phyloP scores from a whole-genome alignment of 2,888 invertebrate species.

The Apodemia hepburni region DNA sequence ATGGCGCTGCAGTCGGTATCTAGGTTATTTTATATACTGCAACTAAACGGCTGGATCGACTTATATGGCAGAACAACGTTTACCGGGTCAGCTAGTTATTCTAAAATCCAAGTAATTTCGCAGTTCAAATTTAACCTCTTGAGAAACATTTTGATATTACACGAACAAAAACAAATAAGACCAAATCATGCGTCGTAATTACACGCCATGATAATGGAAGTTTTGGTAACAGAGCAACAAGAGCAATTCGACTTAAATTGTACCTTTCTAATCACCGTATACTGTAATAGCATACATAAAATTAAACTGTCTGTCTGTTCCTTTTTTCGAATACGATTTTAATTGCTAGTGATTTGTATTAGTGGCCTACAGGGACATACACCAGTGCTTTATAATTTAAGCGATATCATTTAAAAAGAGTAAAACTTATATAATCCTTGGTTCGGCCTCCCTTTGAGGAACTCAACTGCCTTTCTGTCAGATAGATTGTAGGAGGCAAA shows the following conservation, averaged over 20 bases:
- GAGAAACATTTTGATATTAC: conserved; percentile 14
- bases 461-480: too few species aligned
- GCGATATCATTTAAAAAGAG: neutral
- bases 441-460: too few species aligned
- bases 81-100: too few species aligned
- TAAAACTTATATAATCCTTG: too few species aligned
- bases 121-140: conserved; percentile 3
- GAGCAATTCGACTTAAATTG: conserved; percentile 50
- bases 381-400: neutral
- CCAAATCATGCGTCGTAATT: conserved; percentile 26
- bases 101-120: too few species aligned
- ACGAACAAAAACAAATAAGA: conserved; percentile 18
- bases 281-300: conserved; percentile 9
- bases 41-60: too few species aligned
- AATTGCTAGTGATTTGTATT: conserved; percentile 1
- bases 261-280: conserved; percentile 41
- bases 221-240: conserved; percentile 34
- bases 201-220: conserved; percentile 22
- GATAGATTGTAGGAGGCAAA: too few species aligned
- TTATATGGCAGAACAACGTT: too few species aligned
- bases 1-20: too few species aligned
- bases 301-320: conserved; percentile 6
- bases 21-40: too few species aligned
- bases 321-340: neutral
- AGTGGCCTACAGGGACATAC: neutral